A percentile compares a stretch with the other conserved stretches of the same genome.
These are phyloP conservation scores for Gila orcuttii DNA, from an alignment of 2,113 vertebrate species.

Conservation along the genomic window DNA sequence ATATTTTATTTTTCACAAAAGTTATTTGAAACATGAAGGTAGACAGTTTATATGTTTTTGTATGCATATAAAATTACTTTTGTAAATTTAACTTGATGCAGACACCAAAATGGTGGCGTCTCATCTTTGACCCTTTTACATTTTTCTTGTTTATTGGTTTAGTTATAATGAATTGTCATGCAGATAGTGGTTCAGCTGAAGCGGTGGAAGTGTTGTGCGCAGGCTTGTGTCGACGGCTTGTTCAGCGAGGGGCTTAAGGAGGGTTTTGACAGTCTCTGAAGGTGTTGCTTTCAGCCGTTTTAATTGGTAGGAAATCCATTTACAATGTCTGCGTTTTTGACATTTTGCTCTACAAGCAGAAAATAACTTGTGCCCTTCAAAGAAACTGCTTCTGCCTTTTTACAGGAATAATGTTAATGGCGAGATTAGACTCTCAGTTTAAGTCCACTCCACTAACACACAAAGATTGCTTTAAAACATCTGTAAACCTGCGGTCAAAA, in stretches of 20 bases:
- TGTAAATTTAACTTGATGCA: background rate
- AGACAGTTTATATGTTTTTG: no score
- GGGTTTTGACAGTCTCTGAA: slow-evolving; percentile 31
- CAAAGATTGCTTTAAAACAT: background rate
- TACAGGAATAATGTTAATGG: slow-evolving; percentile 10
- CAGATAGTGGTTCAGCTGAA: background rate
- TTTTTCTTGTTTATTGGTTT: no score
- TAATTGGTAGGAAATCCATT: slow-evolving; percentile 42
- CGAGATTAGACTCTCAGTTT: background rate
- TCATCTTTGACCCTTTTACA: background rate
- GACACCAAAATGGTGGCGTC: background rate
- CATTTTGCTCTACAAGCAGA: slow-evolving; percentile 11
- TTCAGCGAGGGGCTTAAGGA: background rate
- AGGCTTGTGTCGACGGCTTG: background rate
- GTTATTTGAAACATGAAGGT: no score
- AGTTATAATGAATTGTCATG: slow-evolving; percentile 1
- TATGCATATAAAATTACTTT: background rate
- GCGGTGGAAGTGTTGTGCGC: background rate
- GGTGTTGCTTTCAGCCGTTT: slow-evolving; percentile 30
- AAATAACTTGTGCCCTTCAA: slow-evolving; percentile 34
- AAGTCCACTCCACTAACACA: background rate
- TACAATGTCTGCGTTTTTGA: background rate
- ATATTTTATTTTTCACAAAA: background rate
- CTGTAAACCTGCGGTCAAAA: background rate
- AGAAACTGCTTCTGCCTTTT: background rate